Percentiles rank a stretch among this genome's conserved stretches.
Evolutionary conservation across 2,797 vertebrate genomes (phyloP).

Genomic region (Spinus olivaceus): DNA sequence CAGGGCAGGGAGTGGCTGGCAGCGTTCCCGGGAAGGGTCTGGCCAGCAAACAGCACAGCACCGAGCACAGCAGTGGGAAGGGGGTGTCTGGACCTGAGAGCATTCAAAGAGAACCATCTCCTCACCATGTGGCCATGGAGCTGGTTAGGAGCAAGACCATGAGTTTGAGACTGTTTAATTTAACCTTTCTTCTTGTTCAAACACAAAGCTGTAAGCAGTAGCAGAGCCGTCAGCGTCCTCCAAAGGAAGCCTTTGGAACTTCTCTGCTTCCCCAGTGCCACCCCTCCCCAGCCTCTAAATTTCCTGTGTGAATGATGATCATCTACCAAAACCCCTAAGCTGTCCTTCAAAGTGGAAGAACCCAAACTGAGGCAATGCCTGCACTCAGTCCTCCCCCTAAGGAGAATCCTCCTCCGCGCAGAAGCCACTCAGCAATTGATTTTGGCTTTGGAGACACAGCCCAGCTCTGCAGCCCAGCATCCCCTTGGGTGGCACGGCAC

Average conservation of each 20-base stretch:
- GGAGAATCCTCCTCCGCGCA: not conserved
- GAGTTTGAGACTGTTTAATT: not conserved
- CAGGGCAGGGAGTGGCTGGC: not conserved
- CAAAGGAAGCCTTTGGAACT: not conserved
- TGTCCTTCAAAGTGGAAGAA: not conserved
- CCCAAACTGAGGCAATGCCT: not conserved
- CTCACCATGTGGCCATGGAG: not conserved
- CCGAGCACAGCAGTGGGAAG: not conserved
- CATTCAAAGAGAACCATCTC: not conserved
- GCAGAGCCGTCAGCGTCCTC: not conserved
- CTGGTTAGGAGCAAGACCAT: not conserved
- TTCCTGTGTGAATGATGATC: not conserved
- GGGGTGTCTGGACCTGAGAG: not conserved
- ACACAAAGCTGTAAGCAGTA: not conserved
- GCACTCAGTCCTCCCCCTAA: not conserved
- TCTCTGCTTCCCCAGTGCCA: not conserved
- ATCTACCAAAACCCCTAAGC: not conserved
- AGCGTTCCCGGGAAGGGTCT: not conserved
- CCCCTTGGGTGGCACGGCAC: fast-evolving
- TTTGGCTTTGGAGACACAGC: not conserved
- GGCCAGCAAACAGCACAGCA: not conserved
- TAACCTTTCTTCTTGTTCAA: not conserved
- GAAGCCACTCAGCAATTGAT: not conserved
- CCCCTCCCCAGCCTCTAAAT: not conserved
- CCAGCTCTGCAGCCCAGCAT: not conserved